These are phyloP conservation scores for Symphodus melops DNA, from an alignment of 2,113 vertebrate genomes.

Conservation along the genomic window DNA sequence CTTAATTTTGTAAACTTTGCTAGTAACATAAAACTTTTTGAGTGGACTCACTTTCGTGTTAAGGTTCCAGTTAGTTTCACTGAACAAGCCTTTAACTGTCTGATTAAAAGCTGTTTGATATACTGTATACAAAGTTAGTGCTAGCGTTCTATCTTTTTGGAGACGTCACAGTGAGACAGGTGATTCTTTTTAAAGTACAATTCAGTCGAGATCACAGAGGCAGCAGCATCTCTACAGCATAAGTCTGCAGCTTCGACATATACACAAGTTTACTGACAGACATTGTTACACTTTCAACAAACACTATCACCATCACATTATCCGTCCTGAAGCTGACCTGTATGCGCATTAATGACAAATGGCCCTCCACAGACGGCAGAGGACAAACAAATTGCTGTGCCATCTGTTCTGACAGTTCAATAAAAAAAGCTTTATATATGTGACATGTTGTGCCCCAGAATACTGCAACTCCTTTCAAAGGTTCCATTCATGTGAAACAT, in stretches of 20 bases:
- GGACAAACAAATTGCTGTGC: background rate
- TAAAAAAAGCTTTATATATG: slow-evolving; percentile 9
- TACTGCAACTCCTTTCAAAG: background rate
- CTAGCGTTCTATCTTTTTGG: background rate
- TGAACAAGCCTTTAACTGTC: too few relatives aligned
- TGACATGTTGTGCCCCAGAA: slow-evolving; percentile 1
- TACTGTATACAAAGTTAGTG: too few relatives aligned
- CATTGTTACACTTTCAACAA: background rate
- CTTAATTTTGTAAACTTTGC: too few relatives aligned
- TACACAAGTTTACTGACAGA: background rate
- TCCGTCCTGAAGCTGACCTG: background rate
- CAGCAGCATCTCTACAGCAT: background rate
- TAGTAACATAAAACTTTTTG: too few relatives aligned
- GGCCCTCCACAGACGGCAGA: background rate
- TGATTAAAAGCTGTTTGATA: too few relatives aligned
- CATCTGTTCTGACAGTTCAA: slow-evolving; percentile 21
- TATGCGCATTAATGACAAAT: background rate
- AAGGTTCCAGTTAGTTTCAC: too few relatives aligned
- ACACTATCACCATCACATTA: background rate
- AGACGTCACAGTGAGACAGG: background rate
- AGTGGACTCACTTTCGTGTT: too few relatives aligned
- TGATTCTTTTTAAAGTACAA: background rate
- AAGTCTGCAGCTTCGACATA: background rate
- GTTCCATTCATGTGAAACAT: slow-evolving; percentile 28
- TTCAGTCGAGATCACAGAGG: background rate